These are phyloP conservation scores for Alaudala cheleensis DNA, from an alignment of 2,113 vertebrate species.

Conservation along the genomic window DNA sequence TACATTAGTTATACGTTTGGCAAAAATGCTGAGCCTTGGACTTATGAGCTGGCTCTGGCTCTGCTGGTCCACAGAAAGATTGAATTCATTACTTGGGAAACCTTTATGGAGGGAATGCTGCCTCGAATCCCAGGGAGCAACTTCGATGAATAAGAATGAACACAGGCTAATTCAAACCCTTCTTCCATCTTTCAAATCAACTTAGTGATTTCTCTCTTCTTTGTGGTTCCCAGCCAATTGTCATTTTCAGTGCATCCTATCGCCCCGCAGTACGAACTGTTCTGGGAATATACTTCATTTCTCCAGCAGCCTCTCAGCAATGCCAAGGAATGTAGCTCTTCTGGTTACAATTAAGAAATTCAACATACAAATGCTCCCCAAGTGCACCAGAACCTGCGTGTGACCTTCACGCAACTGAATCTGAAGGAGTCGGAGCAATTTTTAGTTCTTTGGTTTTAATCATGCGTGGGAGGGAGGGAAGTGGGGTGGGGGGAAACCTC, in stretches of 20 bases:
- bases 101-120: background rate
- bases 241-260: slow-evolving; percentile 52
- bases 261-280: background rate
- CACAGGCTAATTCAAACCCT: slow-evolving; percentile 39
- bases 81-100: slow-evolving; percentile 25
- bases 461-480: background rate
- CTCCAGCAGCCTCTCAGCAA: slow-evolving; percentile 39
- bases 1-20: background rate
- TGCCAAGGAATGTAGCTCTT: slow-evolving; percentile 54
- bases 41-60: background rate
- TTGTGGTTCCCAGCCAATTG: slow-evolving; percentile 35
- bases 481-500: too few species aligned
- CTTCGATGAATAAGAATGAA: background rate
- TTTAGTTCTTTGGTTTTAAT: slow-evolving; percentile 18
- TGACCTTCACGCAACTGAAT: slow-evolving; percentile 25
- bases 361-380: slow-evolving; percentile 39
- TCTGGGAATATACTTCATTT: slow-evolving; percentile 55
- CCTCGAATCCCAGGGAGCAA: background rate
- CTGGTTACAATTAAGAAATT: slow-evolving; percentile 65
- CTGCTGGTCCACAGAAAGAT: background rate
- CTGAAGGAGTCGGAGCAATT: background rate
- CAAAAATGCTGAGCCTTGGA: slow-evolving; percentile 5
- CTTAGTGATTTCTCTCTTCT: slow-evolving; percentile 44
- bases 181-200: slow-evolving; percentile 53
- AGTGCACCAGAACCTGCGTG: slow-evolving; percentile 52